phyloP scores from a whole-genome alignment of 1,140 invertebrate species.

The Eriocheir sinensis region DNA sequence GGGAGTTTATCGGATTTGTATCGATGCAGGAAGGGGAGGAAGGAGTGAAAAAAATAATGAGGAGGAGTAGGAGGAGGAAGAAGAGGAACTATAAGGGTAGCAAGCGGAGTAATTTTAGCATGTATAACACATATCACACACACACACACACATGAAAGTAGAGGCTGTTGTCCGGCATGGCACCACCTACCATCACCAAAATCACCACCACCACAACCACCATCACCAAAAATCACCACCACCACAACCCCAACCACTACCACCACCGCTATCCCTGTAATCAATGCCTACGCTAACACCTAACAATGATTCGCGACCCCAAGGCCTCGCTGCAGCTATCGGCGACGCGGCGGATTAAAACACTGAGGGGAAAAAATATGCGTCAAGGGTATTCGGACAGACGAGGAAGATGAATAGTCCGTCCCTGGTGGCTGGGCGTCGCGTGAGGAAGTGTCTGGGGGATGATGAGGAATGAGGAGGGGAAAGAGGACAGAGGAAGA shows the following conservation, averaged over 20 bases:
- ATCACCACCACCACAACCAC: neutral
- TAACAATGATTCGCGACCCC: neutral
- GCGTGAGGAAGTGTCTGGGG: slow-evolving; percentile 9
- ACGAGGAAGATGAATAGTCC: neutral
- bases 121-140: too few species aligned
- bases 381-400: neutral
- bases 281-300: neutral
- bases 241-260: neutral
- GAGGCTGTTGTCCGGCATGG: too few species aligned
- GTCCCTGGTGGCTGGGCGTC: neutral
- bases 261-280: neutral
- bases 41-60: neutral
- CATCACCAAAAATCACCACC: neutral
- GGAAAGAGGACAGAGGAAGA: neutral
- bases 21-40: slow-evolving; percentile 9
- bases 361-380: neutral
- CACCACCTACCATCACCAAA: too few species aligned
- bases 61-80: neutral
- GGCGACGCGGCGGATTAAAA: neutral
- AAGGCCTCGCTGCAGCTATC: neutral
- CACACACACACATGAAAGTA: too few species aligned
- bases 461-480: neutral
- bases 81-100: neutral
- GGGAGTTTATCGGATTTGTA: neutral
- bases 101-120: too few species aligned